Evolutionary conservation across 2,113 vertebrate genomes (phyloP), one percentile per base, ranked within the genome.

Genomic region (Gulo gulo): DNA sequence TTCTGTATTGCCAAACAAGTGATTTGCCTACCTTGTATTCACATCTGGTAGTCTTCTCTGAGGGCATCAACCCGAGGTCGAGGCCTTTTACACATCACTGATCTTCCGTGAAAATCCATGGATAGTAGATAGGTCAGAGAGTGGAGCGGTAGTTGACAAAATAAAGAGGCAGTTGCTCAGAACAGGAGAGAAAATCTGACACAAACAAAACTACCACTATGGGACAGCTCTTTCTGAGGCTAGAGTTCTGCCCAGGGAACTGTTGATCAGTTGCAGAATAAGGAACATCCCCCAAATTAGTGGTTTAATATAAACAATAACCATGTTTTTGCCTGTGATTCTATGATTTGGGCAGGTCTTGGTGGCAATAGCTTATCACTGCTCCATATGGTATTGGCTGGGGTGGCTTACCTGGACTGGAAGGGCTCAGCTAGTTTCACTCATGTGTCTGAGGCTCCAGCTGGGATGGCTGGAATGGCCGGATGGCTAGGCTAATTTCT

Each of bases 1-100:
- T 88, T 92, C 29, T 82, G 0, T 93, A 76, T 71, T 91, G 8
- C 26, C 90, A 97, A 95, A 69, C 6, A 67, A 65, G 50, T 36
- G 45, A 71, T 87, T 87, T 42, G 26, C 74, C 50, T 88, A 45
- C 74, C 42, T 93, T 23, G 34, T 39, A 34, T 3, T 83, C 42
- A 81, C 2, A 84, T 3, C 21, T 61, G 76, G 18, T 21, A 55
- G 23, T 85, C 92, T 88, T 84, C 26, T 88, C 74, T 93, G 55
- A 81, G 57, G n/a, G 11, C 14, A 76, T 71, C 13, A 63, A 15
- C 45, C 26, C 80, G 80, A 69, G 50, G 45, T 34, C 24, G 78
- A 88, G 4, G 10, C 3, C 52, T 76, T 95, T 87, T 83, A 15
- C 16, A 74, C 50, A 42, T 71, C 52, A 24, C 34, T 47, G 42